Evolutionary conservation across 2,113 vertebrate genomes (phyloP).

Genomic region (Amazona guildingii): DNA sequence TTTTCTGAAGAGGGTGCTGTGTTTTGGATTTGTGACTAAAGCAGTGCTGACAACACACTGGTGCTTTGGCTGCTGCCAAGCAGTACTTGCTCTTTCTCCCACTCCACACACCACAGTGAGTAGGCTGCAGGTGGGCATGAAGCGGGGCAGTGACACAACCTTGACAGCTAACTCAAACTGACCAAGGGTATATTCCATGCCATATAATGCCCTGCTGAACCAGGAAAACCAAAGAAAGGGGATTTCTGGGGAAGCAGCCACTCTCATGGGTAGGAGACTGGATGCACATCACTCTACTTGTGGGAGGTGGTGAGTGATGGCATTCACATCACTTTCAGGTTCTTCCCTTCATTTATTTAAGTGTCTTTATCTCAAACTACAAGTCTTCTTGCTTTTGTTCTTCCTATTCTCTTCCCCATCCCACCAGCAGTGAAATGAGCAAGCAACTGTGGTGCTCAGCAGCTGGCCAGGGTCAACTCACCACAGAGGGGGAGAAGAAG

Average conservation of each 20-base stretch:
- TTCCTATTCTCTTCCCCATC: not conserved
- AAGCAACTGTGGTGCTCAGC: not conserved
- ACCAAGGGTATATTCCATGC: not conserved
- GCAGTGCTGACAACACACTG: fast-evolving
- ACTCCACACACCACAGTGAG: not conserved
- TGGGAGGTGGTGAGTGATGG: not conserved
- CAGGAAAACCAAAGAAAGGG: not conserved
- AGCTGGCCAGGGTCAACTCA: not conserved
- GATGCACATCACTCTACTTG: not conserved
- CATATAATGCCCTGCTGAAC: not conserved
- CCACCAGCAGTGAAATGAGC: not conserved
- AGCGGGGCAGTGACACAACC: not conserved
- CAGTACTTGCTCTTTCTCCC: not conserved
- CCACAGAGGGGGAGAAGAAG: not conserved
- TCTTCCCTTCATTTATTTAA: not conserved
- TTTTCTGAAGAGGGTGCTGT: not conserved
- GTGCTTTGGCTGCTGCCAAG: not conserved
- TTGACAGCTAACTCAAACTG: not conserved
- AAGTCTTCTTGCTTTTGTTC: not conserved
- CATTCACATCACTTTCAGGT: not conserved
- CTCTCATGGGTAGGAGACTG: not conserved
- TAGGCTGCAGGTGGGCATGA: not conserved
- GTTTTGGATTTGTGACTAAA: not conserved
- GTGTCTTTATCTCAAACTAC: not conserved
- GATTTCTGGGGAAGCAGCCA: not conserved